Conservation (phyloP, 2,888 invertebrate genomes). For the Nipponacmea schrenckii region DNA sequence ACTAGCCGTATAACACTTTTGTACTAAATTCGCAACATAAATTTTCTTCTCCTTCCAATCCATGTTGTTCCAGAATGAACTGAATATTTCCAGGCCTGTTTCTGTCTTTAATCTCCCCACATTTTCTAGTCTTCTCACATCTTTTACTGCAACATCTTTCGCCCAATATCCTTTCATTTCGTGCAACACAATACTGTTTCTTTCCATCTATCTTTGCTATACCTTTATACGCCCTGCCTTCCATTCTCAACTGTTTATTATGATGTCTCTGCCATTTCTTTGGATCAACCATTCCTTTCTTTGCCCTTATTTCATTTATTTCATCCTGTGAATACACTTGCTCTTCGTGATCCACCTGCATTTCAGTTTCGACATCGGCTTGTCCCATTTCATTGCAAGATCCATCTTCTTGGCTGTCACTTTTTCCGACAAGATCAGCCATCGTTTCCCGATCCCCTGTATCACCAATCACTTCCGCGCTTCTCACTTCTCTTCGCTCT, state of each 20-base stretch:
- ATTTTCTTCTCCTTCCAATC: constrained; percentile 4
- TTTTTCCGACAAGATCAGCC: too few species aligned
- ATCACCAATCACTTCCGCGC: neutral
- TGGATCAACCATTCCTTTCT: neutral
- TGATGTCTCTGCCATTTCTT: neutral
- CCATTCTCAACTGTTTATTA: neutral
- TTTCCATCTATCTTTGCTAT: neutral
- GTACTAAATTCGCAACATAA: neutral
- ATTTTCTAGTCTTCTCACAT: neutral
- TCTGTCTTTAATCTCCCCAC: neutral
- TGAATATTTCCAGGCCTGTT: neutral
- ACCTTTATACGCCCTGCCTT: neutral
- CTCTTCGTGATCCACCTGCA: neutral
- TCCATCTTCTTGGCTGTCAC: too few species aligned
- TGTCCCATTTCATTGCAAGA: neutral
- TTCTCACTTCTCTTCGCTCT: neutral
- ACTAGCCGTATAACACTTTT: neutral
- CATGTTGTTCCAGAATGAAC: constrained; percentile 1
- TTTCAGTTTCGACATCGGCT: neutral
- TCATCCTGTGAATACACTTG: neutral
- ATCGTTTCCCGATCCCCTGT: neutral
- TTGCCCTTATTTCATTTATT: neutral
- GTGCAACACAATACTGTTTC: too few species aligned
- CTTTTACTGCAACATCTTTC: neutral
- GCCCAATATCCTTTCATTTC: neutral